These are phyloP conservation scores for Anguilla pacifica DNA, from an alignment of 2,797 vertebrate species.

Conservation along the genomic window DNA sequence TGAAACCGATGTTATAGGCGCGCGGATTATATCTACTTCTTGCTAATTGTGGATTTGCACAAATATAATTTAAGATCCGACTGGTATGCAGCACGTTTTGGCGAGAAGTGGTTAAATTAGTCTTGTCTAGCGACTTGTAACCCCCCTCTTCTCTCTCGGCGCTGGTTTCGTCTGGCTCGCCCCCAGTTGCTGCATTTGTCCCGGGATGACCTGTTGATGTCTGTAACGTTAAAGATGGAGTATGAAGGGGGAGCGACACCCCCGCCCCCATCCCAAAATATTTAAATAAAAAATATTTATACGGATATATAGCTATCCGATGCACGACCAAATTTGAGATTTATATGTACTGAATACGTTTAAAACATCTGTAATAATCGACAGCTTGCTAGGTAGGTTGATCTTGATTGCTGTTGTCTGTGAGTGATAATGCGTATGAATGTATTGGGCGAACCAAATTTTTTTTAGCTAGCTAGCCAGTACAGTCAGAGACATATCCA, in stretches of 20 bases:
- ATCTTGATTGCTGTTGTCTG: constrained; percentile 39
- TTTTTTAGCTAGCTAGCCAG: constrained; percentile 63
- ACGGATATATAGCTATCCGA: not conserved
- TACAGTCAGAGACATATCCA: constrained; percentile 2
- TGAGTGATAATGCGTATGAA: constrained; percentile 56
- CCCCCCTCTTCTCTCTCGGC: constrained; percentile 62
- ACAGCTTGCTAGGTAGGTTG: not conserved
- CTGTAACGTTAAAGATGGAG: constrained; percentile 68
- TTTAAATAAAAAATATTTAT: constrained; percentile 58
- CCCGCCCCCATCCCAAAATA: constrained; percentile 68
- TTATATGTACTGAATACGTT: not conserved
- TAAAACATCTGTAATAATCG: not conserved
- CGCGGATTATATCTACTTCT: constrained; percentile 2
- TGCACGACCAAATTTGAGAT: not conserved
- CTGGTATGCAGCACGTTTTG: constrained; percentile 25
- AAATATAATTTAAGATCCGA: not conserved
- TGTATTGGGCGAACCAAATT: constrained; percentile 61
- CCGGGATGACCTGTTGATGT: constrained; percentile 87
- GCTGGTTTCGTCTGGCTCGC: constrained; percentile 81
- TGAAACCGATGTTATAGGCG: constrained; percentile 16
- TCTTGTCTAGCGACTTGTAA: constrained; percentile 63
- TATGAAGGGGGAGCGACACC: constrained; percentile 70
- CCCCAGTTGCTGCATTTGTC: constrained; percentile 78
- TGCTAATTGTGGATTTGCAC: not conserved
- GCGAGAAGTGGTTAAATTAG: constrained; percentile 56